These are phyloP conservation scores for Sebastes cheni DNA, from an alignment of 2,797 vertebrate genomes.

Conservation along the genomic window DNA sequence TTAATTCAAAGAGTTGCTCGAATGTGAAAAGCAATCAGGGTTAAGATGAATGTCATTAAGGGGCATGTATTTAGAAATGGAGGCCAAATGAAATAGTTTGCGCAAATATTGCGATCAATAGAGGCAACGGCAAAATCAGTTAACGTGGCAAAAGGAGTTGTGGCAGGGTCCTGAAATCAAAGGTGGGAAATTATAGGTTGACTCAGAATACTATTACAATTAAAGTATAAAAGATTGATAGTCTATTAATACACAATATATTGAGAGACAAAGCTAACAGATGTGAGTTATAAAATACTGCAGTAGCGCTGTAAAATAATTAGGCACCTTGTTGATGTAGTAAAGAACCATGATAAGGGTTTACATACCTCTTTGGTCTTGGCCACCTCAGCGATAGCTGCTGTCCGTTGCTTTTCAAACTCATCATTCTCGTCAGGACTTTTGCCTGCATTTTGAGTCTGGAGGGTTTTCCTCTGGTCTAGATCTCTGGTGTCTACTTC, in stretches of 20 bases:
- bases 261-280: background rate
- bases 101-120: background rate
- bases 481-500: slow-evolving; percentile 91
- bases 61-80: background rate
- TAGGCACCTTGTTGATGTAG: background rate
- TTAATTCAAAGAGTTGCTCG: slow-evolving; percentile 8
- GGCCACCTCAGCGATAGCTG: slow-evolving; percentile 96
- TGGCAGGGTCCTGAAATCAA: background rate
- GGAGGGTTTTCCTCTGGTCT: slow-evolving; percentile 94
- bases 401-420: slow-evolving; percentile 97
- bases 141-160: background rate
- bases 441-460: slow-evolving; percentile 83
- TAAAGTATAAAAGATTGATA: background rate
- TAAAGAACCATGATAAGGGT: background rate
- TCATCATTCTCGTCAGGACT: slow-evolving; percentile 90
- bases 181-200: background rate
- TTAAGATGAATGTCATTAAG: slow-evolving; percentile 22
- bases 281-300: background rate
- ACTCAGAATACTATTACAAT: background rate
- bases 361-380: slow-evolving; percentile 94
- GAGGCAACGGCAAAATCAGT: background rate
- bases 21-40: slow-evolving; percentile 14
- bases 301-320: background rate
- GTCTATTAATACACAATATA: background rate
- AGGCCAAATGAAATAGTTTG: slow-evolving; percentile 1